phyloP scores from a whole-genome alignment of 2,113 vertebrate species.

The Nettapus auritus region DNA sequence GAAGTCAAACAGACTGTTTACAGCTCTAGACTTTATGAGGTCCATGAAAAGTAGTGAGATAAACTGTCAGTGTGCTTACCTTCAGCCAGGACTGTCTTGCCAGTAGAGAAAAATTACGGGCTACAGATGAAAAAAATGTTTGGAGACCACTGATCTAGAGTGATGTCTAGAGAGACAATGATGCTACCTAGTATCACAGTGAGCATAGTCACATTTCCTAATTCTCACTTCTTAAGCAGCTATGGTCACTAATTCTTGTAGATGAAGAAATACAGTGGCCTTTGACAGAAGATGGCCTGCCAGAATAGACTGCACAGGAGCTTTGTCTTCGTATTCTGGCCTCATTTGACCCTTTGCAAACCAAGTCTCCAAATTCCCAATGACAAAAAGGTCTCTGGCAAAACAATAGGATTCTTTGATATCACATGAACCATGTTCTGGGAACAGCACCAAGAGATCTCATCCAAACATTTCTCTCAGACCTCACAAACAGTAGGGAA shows the following conservation, averaged over 20 bases:
- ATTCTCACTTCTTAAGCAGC: not conserved
- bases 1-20: not conserved
- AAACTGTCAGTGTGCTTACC: not conserved
- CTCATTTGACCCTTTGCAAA: constrained; percentile 74
- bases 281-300: not conserved
- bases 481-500: not conserved
- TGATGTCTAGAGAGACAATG: not conserved
- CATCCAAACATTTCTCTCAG: constrained; percentile 56
- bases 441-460: constrained; percentile 63
- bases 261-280: not conserved
- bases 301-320: constrained; percentile 20
- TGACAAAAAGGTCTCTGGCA: constrained; percentile 78
- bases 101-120: not conserved
- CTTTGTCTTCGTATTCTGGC: constrained; percentile 59
- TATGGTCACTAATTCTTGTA: not conserved
- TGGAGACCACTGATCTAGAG: not conserved
- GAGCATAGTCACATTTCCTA: not conserved
- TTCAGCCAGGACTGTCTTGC: not conserved
- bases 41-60: not conserved
- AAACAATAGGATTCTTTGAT: constrained; percentile 44
- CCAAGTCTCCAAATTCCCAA: constrained; percentile 75
- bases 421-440: constrained; percentile 46
- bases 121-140: not conserved
- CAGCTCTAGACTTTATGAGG: not conserved
- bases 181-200: not conserved